Conservation (phyloP, 2,113 vertebrate species). For the Gallinago paraguaiae region DNA sequence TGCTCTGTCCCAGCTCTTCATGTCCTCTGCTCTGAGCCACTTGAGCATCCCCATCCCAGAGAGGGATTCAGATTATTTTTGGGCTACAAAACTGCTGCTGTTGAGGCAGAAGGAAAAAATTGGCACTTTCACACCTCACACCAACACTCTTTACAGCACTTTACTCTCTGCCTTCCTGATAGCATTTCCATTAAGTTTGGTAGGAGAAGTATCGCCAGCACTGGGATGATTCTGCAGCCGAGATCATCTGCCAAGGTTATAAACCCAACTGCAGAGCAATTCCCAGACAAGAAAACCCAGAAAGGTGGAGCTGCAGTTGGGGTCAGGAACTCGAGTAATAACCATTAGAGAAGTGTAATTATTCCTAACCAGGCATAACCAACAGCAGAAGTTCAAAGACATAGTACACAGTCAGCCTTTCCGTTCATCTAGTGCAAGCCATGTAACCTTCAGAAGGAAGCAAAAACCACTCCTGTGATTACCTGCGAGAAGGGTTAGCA, state of each 20-base stretch:
- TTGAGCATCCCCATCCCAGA: neutral
- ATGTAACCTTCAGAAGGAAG: neutral
- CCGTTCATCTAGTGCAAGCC: neutral
- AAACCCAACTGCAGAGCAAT: neutral
- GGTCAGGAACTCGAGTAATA: neutral
- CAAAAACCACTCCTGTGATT: neutral
- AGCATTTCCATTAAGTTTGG: neutral
- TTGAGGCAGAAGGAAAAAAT: neutral
- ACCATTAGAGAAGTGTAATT: neutral
- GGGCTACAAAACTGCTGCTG: neutral
- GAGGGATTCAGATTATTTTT: neutral
- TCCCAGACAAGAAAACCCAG: neutral
- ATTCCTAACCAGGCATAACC: neutral
- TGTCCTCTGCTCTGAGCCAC: neutral
- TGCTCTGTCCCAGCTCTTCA: neutral
- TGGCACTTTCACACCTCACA: neutral
- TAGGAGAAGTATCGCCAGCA: neutral
- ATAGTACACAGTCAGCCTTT: neutral
- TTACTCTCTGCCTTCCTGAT: neutral
- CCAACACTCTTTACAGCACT: neutral
- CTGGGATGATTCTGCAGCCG: neutral
- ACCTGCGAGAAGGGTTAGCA: neutral
- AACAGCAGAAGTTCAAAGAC: neutral
- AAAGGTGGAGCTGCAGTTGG: neutral
- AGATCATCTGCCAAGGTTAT: neutral